phyloP scores from a whole-genome alignment of 1,140 invertebrate genomes.

The Gonioctena quinquepunctata region DNA sequence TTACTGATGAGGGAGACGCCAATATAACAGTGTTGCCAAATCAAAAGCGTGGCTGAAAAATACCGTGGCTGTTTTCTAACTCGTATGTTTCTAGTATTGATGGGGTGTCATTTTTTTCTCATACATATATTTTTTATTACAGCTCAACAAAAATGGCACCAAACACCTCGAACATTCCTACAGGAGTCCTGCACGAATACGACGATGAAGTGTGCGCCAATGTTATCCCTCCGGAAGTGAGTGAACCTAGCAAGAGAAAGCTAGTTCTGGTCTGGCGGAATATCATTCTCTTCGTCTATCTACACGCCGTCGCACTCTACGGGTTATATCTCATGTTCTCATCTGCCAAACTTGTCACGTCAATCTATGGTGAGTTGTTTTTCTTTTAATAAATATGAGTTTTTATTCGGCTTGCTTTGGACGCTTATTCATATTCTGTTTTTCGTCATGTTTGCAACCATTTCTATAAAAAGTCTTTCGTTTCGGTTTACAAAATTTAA shows the following conservation, averaged over 20 bases:
- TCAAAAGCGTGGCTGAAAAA: too few species aligned
- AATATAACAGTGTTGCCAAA: too few species aligned
- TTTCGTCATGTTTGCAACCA: too few species aligned
- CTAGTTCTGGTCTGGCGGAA: conserved; percentile 89
- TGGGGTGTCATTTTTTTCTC: too few species aligned
- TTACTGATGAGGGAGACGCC: too few species aligned
- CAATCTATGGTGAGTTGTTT: conserved; percentile 34
- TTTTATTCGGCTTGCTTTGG: too few species aligned
- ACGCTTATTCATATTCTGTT: too few species aligned
- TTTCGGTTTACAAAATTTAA: too few species aligned
- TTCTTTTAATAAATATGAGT: neutral
- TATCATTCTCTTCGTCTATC: conserved; percentile 78
- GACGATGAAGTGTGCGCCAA: conserved; percentile 42
- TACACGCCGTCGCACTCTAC: conserved; percentile 88
- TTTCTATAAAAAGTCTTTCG: too few species aligned
- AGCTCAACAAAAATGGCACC: conserved; percentile 42
- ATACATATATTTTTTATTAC: neutral
- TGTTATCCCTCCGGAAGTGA: conserved; percentile 20
- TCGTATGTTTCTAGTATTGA: too few species aligned
- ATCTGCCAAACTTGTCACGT: conserved; percentile 67
- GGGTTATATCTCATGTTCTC: conserved; percentile 81
- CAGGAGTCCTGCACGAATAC: conserved; percentile 45
- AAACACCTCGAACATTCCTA: conserved; percentile 38
- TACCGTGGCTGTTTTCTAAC: too few species aligned
- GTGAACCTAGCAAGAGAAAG: conserved; percentile 56